These are phyloP conservation scores for Volucella zonaria DNA, from an alignment of 2,888 invertebrate species.

Conservation along the genomic window DNA sequence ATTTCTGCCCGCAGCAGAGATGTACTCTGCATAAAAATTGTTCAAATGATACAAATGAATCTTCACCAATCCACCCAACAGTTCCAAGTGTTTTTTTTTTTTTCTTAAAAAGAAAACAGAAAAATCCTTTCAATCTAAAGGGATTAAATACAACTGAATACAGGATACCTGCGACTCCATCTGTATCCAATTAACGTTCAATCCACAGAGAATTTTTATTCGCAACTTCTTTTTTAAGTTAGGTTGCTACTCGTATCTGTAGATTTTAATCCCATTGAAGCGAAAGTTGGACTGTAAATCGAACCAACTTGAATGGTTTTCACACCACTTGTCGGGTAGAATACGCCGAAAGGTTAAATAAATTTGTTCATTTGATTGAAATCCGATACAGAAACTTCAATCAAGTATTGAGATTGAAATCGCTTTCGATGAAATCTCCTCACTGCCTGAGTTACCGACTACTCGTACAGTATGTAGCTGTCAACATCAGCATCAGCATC, in stretches of 20 bases:
- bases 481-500: neutral
- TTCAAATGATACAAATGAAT: no score
- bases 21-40: no score
- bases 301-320: neutral
- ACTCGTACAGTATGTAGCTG: no score
- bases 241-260: neutral
- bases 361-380: slow-evolving; percentile 14
- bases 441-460: no score
- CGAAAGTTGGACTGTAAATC: neutral
- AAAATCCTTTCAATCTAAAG: neutral
- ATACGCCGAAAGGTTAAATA: slow-evolving; percentile 20
- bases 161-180: neutral
- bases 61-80: no score
- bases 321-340: slow-evolving; percentile 1
- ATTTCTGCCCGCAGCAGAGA: no score
- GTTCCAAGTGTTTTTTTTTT: no score
- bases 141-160: neutral
- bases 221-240: neutral
- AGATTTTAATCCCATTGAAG: slow-evolving; percentile 11
- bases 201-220: neutral
- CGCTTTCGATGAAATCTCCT: slow-evolving; percentile 29
- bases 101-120: neutral
- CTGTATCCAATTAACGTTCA: slow-evolving; percentile 33
- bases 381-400: slow-evolving; percentile 32
- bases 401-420: slow-evolving; percentile 46